phyloP scores from a whole-genome alignment of 2,113 vertebrate genomes.

The Sander lucioperca region DNA sequence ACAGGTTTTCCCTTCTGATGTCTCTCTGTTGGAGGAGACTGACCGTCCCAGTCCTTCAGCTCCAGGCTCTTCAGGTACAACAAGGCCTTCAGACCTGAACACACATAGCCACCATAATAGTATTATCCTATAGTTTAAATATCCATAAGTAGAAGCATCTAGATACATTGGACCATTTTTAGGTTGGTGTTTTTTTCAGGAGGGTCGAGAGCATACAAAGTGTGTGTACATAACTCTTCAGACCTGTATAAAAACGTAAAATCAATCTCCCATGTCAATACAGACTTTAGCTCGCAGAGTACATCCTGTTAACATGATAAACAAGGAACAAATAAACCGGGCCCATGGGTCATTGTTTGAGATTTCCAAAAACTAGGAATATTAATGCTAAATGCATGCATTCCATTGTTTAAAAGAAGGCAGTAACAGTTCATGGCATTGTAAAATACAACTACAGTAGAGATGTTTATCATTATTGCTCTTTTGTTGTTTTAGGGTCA shows the following conservation, averaged over 20 bases:
- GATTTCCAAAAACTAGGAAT: background rate
- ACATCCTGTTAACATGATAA: background rate
- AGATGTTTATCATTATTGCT: background rate
- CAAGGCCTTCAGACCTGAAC: conserved; percentile 87
- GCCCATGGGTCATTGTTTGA: background rate
- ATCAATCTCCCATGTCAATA: background rate
- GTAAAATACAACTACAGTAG: background rate
- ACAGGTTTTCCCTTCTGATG: conserved; percentile 94
- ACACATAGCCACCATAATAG: background rate
- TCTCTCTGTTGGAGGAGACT: conserved; percentile 88
- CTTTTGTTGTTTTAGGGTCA: background rate
- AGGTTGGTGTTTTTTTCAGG: background rate
- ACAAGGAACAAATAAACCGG: background rate
- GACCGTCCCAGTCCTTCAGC: conserved; percentile 89
- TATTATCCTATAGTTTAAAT: background rate
- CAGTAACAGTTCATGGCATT: background rate
- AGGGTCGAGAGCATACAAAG: no score
- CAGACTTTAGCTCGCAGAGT: background rate
- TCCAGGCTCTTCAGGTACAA: conserved; percentile 93
- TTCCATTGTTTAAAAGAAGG: background rate
- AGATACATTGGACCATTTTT: background rate
- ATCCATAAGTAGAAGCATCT: background rate
- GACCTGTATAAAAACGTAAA: background rate
- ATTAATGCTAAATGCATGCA: background rate
- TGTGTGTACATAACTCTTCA: background rate